A percentile compares a stretch with the other conserved stretches of the same genome.
These are phyloP conservation scores for Carterocephalus palaemon DNA, from an alignment of 2,888 invertebrate species.

Conservation along the genomic window DNA sequence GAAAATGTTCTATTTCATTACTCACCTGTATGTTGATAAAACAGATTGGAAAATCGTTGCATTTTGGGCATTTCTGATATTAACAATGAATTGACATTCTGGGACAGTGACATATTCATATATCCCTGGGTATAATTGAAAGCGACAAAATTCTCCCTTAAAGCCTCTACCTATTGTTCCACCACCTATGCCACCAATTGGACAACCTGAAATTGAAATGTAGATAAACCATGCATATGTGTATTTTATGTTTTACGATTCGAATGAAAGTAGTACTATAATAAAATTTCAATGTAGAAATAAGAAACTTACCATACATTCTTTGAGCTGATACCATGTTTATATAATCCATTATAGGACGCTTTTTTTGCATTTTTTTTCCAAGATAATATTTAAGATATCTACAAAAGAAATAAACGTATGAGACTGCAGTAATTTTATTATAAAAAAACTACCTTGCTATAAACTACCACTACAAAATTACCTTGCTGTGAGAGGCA, in stretches of 20 bases:
- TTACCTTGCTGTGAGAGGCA: conserved; percentile 88
- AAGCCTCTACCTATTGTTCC: conserved; percentile 93
- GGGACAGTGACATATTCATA: conserved; percentile 91
- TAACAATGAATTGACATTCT: conserved; percentile 94
- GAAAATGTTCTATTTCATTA: conserved; percentile 30
- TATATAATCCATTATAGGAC: conserved; percentile 89
- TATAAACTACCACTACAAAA: conserved; percentile 56
- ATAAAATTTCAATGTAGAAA: too few relatives aligned
- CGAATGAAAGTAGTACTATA: too few relatives aligned
- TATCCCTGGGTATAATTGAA: conserved; percentile 91
- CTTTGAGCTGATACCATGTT: conserved; percentile 84
- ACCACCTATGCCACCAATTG: conserved; percentile 74
- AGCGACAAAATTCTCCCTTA: conserved; percentile 95
- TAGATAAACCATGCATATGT: background rate
- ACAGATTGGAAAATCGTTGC: conserved; percentile 88
- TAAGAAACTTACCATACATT: conserved; percentile 91
- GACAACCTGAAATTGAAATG: conserved; percentile 77
- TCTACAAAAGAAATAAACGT: conserved; percentile 70
- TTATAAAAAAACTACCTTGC: conserved; percentile 77
- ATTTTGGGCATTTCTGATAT: conserved; percentile 84
- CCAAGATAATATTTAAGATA: conserved; percentile 85
- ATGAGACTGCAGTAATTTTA: too few relatives aligned
- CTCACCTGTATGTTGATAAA: conserved; percentile 86
- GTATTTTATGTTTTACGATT: too few relatives aligned
- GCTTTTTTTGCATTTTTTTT: conserved; percentile 80